These are phyloP conservation scores for Falcunculus frontatus DNA, from an alignment of 2,113 vertebrate genomes.

Conservation along the genomic window DNA sequence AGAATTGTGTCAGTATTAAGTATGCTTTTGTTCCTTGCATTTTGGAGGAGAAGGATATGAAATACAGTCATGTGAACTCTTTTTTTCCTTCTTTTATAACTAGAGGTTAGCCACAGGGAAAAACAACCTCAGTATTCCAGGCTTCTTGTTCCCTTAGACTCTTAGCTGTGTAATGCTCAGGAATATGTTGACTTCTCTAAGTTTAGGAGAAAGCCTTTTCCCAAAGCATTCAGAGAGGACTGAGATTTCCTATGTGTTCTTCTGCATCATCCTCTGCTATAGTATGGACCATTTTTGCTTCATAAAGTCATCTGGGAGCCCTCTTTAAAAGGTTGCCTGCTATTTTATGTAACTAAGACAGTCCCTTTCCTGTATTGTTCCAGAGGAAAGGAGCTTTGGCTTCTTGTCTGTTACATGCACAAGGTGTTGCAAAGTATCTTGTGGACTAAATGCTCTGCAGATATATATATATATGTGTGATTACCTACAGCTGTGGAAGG, in stretches of 20 bases:
- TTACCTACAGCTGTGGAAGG: background rate
- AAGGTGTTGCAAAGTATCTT: background rate
- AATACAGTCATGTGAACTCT: background rate
- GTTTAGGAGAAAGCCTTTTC: background rate
- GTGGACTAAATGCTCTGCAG: background rate
- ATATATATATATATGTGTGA: fast-evolving
- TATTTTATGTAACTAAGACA: background rate
- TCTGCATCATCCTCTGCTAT: background rate
- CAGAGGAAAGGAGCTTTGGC: background rate
- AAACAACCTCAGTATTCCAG: background rate
- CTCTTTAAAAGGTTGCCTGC: background rate
- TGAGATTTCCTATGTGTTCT: background rate
- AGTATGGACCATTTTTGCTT: background rate
- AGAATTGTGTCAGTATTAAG: background rate
- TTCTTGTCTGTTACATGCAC: background rate
- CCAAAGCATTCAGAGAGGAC: background rate
- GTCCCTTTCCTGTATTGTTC: background rate
- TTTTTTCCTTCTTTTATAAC: background rate
- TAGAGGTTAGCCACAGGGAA: background rate
- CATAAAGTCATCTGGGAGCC: background rate
- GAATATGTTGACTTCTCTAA: background rate
- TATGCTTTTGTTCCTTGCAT: background rate
- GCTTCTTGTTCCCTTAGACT: background rate
- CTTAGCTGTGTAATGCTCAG: background rate
- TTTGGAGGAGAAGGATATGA: background rate